Conservation (phyloP, 2,797 vertebrate species). For the Pagetopsis macropterus region DNA sequence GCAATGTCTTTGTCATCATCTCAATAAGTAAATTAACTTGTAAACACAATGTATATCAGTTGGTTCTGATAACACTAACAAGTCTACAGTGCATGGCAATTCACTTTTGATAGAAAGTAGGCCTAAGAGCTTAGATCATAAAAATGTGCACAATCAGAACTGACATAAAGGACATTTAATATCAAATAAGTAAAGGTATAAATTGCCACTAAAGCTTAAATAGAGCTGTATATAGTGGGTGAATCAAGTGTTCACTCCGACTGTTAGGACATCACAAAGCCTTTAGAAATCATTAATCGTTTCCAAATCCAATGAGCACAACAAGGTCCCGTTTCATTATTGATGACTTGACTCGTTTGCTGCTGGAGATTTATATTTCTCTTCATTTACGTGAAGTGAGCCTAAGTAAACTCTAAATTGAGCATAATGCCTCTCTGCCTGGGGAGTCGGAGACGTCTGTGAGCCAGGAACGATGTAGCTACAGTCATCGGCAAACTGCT, state of each 20-base stretch:
- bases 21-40: background rate
- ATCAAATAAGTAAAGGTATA: background rate
- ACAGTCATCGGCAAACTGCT: conserved; percentile 55
- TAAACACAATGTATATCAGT: background rate
- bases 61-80: background rate
- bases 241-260: conserved; percentile 9
- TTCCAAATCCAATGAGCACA: conserved; percentile 24
- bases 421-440: conserved; percentile 23
- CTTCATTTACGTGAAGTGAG: conserved; percentile 41
- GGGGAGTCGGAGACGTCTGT: conserved; percentile 18
- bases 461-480: conserved; percentile 26
- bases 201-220: background rate
- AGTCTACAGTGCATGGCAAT: too few relatives aligned
- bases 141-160: background rate
- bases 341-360: conserved; percentile 35
- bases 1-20: background rate
- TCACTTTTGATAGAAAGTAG: too few relatives aligned
- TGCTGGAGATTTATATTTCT: conserved; percentile 34
- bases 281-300: conserved; percentile 19
- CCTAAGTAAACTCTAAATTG: conserved; percentile 43
- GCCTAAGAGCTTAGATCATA: background rate
- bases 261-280: conserved; percentile 15
- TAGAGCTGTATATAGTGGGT: conserved; percentile 5
- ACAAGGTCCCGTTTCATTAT: conserved; percentile 20
- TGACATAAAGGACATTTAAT: background rate